A percentile compares a stretch with the other conserved stretches of the same genome.
Conservation (phyloP, 37 sponge, comb jelly and placozoan species). For the Dysidea cf. avara region DNA sequence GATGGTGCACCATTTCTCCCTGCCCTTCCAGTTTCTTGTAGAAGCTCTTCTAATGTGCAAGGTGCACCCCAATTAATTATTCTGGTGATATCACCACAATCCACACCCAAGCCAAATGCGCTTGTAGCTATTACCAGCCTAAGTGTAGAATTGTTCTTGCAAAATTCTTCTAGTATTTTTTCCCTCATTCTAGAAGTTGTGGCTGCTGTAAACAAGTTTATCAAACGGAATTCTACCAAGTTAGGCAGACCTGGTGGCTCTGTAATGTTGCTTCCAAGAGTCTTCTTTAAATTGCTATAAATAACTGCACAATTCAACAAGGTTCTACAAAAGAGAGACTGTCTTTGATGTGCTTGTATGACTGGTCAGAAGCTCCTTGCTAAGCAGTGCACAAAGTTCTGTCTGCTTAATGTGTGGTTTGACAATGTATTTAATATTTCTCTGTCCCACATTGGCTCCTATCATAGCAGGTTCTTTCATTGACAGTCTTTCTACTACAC, state of each 20-base stretch:
- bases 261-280: constrained; percentile 31
- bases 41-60: too few species aligned
- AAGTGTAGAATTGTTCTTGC: too few species aligned
- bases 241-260: constrained; percentile 40
- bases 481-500: neutral
- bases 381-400: too few species aligned
- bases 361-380: neutral
- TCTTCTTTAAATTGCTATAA: constrained; percentile 7
- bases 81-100: too few species aligned
- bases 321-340: constrained; percentile 14
- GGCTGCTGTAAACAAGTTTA: constrained; percentile 41
- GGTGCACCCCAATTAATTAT: too few species aligned
- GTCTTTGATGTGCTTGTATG: constrained; percentile 20
- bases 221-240: constrained; percentile 3
- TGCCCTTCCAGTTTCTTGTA: too few species aligned
- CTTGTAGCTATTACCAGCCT: too few species aligned
- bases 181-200: constrained; percentile 24
- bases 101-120: too few species aligned
- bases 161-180: too few species aligned
- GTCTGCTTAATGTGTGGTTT: too few species aligned
- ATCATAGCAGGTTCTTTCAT: neutral
- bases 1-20: too few species aligned
- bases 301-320: constrained; percentile 10
- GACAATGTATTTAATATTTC: constrained; percentile 1
- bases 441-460: too few species aligned